phyloP scores from a whole-genome alignment of 2,113 vertebrate species.

The Epinephelus fuscoguttatus region DNA sequence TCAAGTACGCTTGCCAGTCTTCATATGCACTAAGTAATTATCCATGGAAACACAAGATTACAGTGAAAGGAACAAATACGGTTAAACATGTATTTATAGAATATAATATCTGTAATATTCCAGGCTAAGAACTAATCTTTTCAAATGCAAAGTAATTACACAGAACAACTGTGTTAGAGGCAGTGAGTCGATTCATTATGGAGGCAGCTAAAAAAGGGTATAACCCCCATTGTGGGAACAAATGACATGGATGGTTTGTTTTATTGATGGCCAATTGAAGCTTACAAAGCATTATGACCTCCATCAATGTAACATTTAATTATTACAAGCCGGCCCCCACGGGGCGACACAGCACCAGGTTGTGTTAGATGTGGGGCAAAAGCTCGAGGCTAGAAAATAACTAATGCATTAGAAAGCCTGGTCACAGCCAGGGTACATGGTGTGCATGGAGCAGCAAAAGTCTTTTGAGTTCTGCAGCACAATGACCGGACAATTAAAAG shows the following conservation, averaged over 20 bases:
- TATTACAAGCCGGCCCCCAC: slow-evolving; percentile 39
- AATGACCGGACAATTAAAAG: background rate
- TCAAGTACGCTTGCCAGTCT: slow-evolving; percentile 1
- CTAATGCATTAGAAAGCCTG: background rate
- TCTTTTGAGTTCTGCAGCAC: background rate
- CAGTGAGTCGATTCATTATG: slow-evolving; percentile 14
- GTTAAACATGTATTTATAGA: background rate
- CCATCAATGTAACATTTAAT: slow-evolving; percentile 52
- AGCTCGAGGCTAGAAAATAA: slow-evolving; percentile 3
- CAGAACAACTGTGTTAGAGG: slow-evolving; percentile 8
- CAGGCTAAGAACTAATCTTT: slow-evolving; percentile 7
- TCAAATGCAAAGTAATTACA: slow-evolving; percentile 25
- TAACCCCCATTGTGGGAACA: slow-evolving; percentile 42
- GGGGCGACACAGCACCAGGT: slow-evolving; percentile 5
- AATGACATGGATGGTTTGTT: slow-evolving; percentile 63
- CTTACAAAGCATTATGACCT: slow-evolving; percentile 44
- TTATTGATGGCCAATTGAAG: slow-evolving; percentile 55
- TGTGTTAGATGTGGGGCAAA: background rate
- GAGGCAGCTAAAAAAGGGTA: slow-evolving; percentile 14
- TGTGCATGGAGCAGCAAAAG: background rate
- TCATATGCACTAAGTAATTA: slow-evolving; percentile 18
- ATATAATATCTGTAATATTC: slow-evolving; percentile 13
- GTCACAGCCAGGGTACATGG: background rate
- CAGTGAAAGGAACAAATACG: slow-evolving; percentile 17
- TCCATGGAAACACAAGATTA: background rate